Evolutionary conservation across 2,113 vertebrate species (phyloP), one percentile per base, ranked within the genome.

Genomic region (Aptenodytes patagonicus): DNA sequence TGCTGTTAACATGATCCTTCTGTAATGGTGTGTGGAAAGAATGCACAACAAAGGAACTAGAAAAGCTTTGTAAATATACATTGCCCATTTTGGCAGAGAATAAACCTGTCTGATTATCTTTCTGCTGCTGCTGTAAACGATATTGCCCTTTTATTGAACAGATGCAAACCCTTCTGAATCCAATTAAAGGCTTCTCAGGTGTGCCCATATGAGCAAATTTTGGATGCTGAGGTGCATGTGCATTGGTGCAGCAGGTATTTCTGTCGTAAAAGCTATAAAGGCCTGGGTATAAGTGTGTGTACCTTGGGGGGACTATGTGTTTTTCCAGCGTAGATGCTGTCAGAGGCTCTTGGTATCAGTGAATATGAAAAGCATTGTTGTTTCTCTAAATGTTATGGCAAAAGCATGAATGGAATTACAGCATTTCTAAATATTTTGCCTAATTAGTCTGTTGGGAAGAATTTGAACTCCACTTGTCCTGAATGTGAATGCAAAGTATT

Each of bases 371-470:
- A 72, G 93, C 88, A 58, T 91, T 79, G 64, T 97, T 96, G 86
- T 93, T 95, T 87, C 75, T 75, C 84, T 81, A 83, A 96, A 83
- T 84, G 85, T 87, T 93, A 70, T 15, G 66, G 82, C 87, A 80
- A 89, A 94, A 55, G 90, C 77, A 92, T 60, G 89, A 96, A 78
- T 85, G 91, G 85, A 70, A 85, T 92, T 84, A 82, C 61, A 95
- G 58, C 36, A 8, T 89, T 96, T 90, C 92, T 93, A 96, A 97
- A 93, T 94, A 97, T 90, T 96, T 94, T 87, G 90, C 95, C 95
- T 96, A 94, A 71, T 95, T 97, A 90, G 78, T 96, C 94, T 96
- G 94, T 92, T n/a, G 90, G 92, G 89, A 96, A 95, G 93, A 92
- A 96, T 95, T 82, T 96, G 95, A 96, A 96, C 96, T 98, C 95